Conservation (phyloP, 1,140 invertebrate species). For the Bombus confusus region DNA sequence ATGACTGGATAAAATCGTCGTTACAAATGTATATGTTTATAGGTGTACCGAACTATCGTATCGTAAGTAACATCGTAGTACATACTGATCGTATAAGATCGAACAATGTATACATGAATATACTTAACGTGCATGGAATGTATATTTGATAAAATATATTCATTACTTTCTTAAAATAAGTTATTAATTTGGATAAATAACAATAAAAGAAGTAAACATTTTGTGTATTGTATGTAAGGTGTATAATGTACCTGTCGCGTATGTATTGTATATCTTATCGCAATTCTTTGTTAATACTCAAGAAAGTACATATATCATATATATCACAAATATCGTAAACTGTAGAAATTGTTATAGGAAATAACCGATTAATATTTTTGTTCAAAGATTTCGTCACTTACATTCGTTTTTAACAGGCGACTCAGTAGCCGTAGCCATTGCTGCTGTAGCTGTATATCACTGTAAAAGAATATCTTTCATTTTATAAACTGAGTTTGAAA, state of each 20-base stretch:
- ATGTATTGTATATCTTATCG: not conserved
- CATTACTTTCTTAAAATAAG: not conserved
- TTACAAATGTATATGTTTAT: not conserved
- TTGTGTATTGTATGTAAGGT: not conserved
- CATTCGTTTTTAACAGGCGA: conserved; percentile 63
- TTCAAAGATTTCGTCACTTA: conserved; percentile 56
- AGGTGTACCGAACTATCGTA: not conserved
- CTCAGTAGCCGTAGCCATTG: conserved; percentile 73
- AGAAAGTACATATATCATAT: not conserved
- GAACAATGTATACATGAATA: not conserved
- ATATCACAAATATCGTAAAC: not conserved
- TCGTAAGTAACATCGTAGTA: not conserved
- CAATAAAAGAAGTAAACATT: not conserved
- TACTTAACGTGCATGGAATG: not conserved
- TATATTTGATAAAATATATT: not conserved
- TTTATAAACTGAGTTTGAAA: not conserved
- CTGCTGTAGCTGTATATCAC: conserved; percentile 10
- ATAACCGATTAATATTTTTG: not conserved
- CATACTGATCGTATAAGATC: not conserved
- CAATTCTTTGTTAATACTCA: not conserved
- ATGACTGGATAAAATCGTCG: not conserved
- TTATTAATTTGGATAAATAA: not conserved
- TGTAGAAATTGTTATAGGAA: not conserved
- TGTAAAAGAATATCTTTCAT: conserved; percentile 41
- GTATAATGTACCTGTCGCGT: too few relatives aligned